Conservation (phyloP, 35 echinoderm and acorn worm genomes). For the Eucidaris tribuloides region DNA sequence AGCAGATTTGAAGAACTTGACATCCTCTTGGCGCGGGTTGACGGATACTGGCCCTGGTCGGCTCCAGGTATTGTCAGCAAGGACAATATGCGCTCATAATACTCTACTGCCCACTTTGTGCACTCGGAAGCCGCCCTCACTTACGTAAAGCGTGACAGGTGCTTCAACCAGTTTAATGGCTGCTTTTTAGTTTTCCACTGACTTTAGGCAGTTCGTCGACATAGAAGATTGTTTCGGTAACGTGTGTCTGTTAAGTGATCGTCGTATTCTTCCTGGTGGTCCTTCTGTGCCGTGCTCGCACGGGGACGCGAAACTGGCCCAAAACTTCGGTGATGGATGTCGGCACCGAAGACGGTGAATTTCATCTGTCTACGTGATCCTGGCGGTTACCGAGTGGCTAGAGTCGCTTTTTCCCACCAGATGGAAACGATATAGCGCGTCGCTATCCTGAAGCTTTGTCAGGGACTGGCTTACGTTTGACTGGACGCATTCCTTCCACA, state of each 20-base stretch:
- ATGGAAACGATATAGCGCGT: constrained; percentile 43
- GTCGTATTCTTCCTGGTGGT: neutral
- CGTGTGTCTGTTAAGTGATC: neutral
- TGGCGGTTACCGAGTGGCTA: neutral
- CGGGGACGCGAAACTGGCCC: constrained; percentile 36
- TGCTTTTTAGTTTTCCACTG: constrained; percentile 29
- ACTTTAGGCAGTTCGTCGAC: constrained; percentile 63
- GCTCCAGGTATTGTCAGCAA: neutral
- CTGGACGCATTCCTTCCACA: constrained; percentile 53
- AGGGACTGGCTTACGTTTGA: constrained; percentile 35
- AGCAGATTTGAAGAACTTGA: constrained; percentile 1
- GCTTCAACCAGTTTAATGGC: neutral
- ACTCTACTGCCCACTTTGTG: constrained; percentile 17
- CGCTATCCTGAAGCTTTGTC: neutral
- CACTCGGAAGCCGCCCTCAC: constrained; percentile 2
- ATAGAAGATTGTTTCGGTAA: constrained; percentile 47
- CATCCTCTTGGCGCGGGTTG: neutral
- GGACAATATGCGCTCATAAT: constrained; percentile 14
- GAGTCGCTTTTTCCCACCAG: constrained; percentile 40
- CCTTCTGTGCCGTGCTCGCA: constrained; percentile 28
- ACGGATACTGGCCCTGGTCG: neutral
- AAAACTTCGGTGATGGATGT: constrained; percentile 44
- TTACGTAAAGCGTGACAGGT: neutral
- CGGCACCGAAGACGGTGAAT: constrained; percentile 26
- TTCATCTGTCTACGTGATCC: constrained; percentile 24